Percentiles rank a stretch among this genome's conserved stretches.
Conservation (phyloP, 53 echinoderm and acorn worm genomes). For the Stichopus horrens region DNA sequence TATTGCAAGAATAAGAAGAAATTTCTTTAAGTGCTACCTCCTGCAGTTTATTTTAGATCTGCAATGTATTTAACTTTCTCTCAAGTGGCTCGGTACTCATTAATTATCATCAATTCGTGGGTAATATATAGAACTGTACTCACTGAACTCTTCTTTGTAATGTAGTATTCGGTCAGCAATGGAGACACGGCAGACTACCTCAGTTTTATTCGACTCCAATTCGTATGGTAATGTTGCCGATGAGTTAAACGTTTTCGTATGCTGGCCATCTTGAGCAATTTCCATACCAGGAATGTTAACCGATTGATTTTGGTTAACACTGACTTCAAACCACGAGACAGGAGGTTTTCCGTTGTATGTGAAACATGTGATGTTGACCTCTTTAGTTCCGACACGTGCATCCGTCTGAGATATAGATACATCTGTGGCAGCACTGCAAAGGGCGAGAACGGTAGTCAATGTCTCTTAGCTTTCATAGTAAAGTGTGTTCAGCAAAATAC, state of each 20-base stretch:
- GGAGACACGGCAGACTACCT: not conserved
- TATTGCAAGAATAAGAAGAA: not conserved
- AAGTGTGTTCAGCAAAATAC: no score
- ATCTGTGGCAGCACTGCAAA: no score
- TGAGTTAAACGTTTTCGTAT: not conserved
- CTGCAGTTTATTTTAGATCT: no score
- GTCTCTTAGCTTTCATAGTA: no score
- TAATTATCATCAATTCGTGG: no score
- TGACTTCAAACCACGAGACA: not conserved
- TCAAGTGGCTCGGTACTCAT: no score
- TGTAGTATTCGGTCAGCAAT: not conserved
- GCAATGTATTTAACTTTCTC: no score
- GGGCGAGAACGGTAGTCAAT: no score
- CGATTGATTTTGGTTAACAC: not conserved
- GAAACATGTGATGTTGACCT: not conserved
- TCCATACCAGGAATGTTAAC: not conserved
- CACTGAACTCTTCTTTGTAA: no score
- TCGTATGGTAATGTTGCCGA: not conserved
- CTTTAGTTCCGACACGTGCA: not conserved
- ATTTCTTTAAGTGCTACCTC: no score
- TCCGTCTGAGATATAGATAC: no score
- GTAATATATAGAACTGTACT: no score
- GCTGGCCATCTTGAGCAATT: not conserved
- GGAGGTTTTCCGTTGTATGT: not conserved
- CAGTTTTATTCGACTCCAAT: not conserved